Evolutionary conservation across 92 coral and sea anemone species (phyloP), one percentile per base, ranked within the genome.

Genomic region (Micromussa lordhowensis): DNA sequence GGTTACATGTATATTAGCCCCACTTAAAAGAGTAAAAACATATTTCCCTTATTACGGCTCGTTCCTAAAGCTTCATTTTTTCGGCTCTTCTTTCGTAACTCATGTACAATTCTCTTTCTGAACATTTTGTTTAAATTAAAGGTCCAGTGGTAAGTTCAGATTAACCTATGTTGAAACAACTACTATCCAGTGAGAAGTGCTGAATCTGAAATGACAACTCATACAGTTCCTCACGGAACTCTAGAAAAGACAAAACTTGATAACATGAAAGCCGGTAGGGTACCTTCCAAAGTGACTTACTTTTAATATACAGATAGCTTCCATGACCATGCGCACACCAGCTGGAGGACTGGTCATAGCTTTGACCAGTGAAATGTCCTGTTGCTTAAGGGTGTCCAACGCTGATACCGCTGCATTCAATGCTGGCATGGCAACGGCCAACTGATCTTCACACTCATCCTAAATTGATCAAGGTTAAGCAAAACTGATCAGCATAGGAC

Each of bases 301-400:
- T 96, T 95, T 97, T 72, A 97, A 95, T 53, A 97, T 95, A 81
- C 99, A 97, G 70, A 97, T 91, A 61, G 99, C 99, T 57, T 96
- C 99, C 99, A 97, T 97, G 68, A 97, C 99, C 95, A 97, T 93
- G 78, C 97, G 94, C 53, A 97, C 99, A n/a, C 98, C 98, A 44
- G 99, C 98, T 0, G 99, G 99, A 2, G 99, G 99, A 85, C 84
- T 93, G 31, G 94, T 77, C 99, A 97, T 97, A 64, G 98, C 53
- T 86, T 97, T 97, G 21, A 97, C 98, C 64, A 97, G 34, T 19
- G 98, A 87, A 81, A 97, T 97, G 82, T 97, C 99, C 54, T 93
- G 95, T 61, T 94, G 96, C 74, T 95, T 97, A 35, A 97, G 92
- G 28, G 98, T 97, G 86, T 97, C 95, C 82, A 97, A 88, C 24